These are phyloP conservation scores for Plectropomus leopardus DNA, from an alignment of 2,113 vertebrate species.

Conservation along the genomic window DNA sequence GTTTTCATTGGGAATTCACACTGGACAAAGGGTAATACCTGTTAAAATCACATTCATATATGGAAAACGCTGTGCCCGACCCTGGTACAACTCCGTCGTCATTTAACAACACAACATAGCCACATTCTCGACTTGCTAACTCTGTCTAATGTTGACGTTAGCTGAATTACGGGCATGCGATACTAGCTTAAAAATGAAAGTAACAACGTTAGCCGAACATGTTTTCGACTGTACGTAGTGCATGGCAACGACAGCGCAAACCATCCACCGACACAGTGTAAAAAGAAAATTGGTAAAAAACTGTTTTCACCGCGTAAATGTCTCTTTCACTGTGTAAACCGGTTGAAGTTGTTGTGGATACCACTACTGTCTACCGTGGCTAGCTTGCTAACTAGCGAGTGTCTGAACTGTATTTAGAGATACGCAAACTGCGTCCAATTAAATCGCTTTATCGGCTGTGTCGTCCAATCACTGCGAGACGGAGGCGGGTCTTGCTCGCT, in stretches of 20 bases:
- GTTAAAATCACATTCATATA: not conserved
- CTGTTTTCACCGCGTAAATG: fast-evolving
- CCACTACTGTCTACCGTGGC: not conserved
- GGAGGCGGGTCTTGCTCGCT: slow-evolving; percentile 44
- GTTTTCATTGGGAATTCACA: fast-evolving
- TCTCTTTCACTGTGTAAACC: no score
- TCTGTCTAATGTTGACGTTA: no score
- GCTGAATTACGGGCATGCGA: not conserved
- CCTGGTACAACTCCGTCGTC: not conserved
- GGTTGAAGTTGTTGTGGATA: not conserved
- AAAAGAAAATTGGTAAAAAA: fast-evolving
- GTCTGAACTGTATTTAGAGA: slow-evolving; percentile 48
- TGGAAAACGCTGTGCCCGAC: fast-evolving
- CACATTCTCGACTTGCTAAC: not conserved
- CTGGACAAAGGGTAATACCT: not conserved
- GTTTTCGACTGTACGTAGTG: not conserved
- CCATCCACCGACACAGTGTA: fast-evolving
- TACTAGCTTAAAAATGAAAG: slow-evolving; percentile 7
- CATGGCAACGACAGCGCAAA: not conserved
- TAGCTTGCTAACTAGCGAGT: slow-evolving; percentile 69
- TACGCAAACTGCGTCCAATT: slow-evolving; percentile 58
- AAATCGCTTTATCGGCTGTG: slow-evolving; percentile 12
- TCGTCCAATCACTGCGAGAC: slow-evolving; percentile 49
- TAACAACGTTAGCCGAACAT: slow-evolving; percentile 17
- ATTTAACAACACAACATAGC: not conserved